Evolutionary conservation across 2,797 vertebrate species (phyloP).

Genomic region (Phoebastria nigripes): DNA sequence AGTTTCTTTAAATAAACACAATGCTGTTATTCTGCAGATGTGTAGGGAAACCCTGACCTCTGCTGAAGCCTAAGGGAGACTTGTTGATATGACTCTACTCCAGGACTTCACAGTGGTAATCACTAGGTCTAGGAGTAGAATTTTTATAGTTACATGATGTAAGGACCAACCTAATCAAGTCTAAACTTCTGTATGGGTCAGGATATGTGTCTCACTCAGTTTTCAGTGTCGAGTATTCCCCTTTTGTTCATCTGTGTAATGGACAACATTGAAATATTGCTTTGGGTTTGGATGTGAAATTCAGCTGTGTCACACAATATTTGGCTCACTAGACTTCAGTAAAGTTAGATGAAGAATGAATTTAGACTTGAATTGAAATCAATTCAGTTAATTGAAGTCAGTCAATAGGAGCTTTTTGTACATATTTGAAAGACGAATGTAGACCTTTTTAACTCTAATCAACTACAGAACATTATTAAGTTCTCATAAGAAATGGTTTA

Average conservation of each 20-base stretch:
- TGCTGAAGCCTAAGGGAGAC: not conserved
- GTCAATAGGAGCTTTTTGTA: conserved; percentile 45
- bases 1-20: conserved; percentile 13
- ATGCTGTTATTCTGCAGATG: not conserved
- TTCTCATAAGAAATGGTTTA: conserved; percentile 61
- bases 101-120: not conserved
- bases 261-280: not conserved
- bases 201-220: not conserved
- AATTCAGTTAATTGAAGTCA: conserved; percentile 57
- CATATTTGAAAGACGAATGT: conserved; percentile 33
- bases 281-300: conserved; percentile 13
- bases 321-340: conserved; percentile 15
- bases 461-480: conserved; percentile 41
- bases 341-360: conserved; percentile 10
- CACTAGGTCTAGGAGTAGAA: not conserved
- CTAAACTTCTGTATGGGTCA: not conserved
- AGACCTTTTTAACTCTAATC: conserved; percentile 48
- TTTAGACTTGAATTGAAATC: conserved; percentile 37
- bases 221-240: not conserved
- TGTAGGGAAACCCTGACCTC: conserved; percentile 13
- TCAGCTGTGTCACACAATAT: conserved; percentile 33
- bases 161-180: not conserved
- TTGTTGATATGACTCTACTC: not conserved
- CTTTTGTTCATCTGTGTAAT: not conserved
- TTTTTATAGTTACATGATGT: not conserved